Percentiles rank a stretch among this genome's conserved stretches.
These are phyloP conservation scores for Malurus melanocephalus DNA, from an alignment of 2,113 vertebrate species.

Conservation along the genomic window DNA sequence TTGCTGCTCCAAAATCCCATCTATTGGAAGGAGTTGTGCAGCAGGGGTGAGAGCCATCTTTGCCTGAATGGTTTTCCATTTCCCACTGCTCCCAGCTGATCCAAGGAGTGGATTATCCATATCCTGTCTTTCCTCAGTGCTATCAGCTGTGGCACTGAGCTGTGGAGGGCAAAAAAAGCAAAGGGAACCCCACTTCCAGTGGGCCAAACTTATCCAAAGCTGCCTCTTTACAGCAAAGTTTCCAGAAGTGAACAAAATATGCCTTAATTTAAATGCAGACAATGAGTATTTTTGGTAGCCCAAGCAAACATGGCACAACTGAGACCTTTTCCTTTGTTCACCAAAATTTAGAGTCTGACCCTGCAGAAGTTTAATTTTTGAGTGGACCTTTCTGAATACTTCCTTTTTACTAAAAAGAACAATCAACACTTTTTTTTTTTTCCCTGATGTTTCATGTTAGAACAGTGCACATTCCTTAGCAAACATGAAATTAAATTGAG, in stretches of 20 bases:
- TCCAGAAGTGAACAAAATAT: background rate
- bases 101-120: background rate
- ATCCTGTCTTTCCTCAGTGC: background rate
- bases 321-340: background rate
- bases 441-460: background rate
- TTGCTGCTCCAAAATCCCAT: constrained; percentile 4
- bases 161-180: background rate
- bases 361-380: background rate
- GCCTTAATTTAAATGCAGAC: background rate
- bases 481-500: background rate
- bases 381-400: background rate
- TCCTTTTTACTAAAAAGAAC: background rate
- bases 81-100: background rate
- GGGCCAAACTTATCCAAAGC: background rate
- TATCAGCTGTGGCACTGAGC: background rate
- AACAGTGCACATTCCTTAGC: background rate
- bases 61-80: background rate
- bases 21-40: background rate
- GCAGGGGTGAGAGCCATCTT: background rate
- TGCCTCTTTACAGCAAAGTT: background rate
- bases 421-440: background rate
- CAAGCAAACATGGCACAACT: background rate
- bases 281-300: background rate
- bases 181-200: background rate
- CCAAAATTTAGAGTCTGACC: background rate